Evolutionary conservation across 2,888 invertebrate species (phyloP).

Genomic region (Lepidocyrtinus sp.): DNA sequence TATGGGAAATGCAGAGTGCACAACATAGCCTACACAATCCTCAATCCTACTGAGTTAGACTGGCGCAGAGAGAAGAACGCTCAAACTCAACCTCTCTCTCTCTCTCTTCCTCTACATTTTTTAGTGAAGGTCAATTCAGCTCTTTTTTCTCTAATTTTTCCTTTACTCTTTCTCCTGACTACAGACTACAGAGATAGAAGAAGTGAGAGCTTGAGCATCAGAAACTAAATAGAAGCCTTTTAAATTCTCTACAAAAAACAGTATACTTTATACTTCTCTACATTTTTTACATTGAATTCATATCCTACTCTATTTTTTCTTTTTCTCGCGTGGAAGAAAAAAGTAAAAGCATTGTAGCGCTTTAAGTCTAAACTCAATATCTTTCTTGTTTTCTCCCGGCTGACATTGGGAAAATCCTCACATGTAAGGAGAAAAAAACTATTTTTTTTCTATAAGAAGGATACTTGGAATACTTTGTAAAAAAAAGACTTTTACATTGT

Average conservation of each 20-base stretch:
- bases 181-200: too few species aligned
- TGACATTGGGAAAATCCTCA: slow-evolving; percentile 50
- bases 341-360: slow-evolving; percentile 35
- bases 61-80: slow-evolving; percentile 63
- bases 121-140: slow-evolving; percentile 64
- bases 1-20: too few species aligned
- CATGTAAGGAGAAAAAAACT: slow-evolving; percentile 38
- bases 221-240: too few species aligned
- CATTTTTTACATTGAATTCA: slow-evolving; percentile 35
- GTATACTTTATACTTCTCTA: too few species aligned
- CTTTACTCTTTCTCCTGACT: slow-evolving; percentile 44
- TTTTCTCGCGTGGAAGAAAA: slow-evolving; percentile 38
- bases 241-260: too few species aligned
- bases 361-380: too few species aligned
- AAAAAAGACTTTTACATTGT: slow-evolving; percentile 26
- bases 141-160: slow-evolving; percentile 62
- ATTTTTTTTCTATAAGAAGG: slow-evolving; percentile 23
- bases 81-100: slow-evolving; percentile 26
- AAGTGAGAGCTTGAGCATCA: too few species aligned
- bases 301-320: slow-evolving; percentile 33
- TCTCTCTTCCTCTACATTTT: slow-evolving; percentile 58
- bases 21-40: too few species aligned
- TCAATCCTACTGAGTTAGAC: too few species aligned
- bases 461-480: too few species aligned
- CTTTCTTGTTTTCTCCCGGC: slow-evolving; percentile 53